These are phyloP conservation scores for Odontamblyopus lacepedii DNA, from an alignment of 2,797 vertebrate genomes.

Conservation along the genomic window DNA sequence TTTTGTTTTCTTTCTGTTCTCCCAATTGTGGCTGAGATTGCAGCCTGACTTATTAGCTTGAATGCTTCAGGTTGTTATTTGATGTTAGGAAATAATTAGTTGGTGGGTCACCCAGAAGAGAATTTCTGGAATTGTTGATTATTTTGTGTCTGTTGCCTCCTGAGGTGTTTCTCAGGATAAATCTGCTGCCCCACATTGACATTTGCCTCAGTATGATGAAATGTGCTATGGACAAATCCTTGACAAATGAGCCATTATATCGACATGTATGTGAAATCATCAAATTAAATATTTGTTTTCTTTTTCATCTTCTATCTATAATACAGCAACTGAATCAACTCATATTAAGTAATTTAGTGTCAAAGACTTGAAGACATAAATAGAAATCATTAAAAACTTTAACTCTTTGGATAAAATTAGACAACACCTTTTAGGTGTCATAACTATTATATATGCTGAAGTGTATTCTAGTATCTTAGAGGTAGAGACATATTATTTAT, in stretches of 20 bases:
- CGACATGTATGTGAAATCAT: not conserved
- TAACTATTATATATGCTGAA: not conserved
- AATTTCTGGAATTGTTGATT: not conserved
- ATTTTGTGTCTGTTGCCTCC: not conserved
- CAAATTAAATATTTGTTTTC: not conserved
- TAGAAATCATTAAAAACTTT: too few species aligned
- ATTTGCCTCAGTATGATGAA: conserved; percentile 1
- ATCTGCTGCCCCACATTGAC: not conserved
- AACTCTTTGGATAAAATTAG: too few species aligned
- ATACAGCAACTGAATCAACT: not conserved
- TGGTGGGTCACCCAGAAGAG: conserved; percentile 8
- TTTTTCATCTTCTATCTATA: not conserved
- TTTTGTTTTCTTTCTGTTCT: conserved; percentile 33
- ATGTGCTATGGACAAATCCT: too few species aligned
- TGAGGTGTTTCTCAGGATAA: conserved; percentile 10
- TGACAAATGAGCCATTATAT: too few species aligned
- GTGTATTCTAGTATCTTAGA: not conserved
- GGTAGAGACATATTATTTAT: too few species aligned
- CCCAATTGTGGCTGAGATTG: conserved; percentile 37
- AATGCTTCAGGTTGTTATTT: conserved; percentile 24
- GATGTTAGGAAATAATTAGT: conserved; percentile 33
- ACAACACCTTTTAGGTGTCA: not conserved
- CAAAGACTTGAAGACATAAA: not conserved
- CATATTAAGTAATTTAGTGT: not conserved
- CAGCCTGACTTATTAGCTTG: conserved; percentile 30